Evolutionary conservation across 2,888 invertebrate genomes (phyloP).

Genomic region (Nematopogon swammerdamellus): DNA sequence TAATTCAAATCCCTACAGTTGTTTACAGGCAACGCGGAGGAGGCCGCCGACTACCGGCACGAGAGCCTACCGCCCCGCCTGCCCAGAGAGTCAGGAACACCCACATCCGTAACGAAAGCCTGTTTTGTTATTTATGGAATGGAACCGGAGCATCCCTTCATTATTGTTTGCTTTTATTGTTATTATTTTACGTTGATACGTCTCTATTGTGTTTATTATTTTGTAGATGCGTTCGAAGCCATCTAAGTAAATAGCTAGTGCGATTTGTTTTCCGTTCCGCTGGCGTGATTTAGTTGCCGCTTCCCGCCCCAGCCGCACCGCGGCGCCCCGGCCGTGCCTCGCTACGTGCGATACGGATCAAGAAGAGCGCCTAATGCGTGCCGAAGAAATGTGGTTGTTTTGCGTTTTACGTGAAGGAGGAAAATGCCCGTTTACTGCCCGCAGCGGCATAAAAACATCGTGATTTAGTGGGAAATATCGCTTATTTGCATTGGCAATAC

Average conservation of each 20-base stretch:
- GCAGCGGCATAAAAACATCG: slow-evolving; percentile 25
- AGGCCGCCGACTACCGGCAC: slow-evolving; percentile 44
- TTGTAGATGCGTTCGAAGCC: too few relatives aligned
- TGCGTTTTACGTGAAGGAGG: slow-evolving; percentile 18
- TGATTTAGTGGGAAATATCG: slow-evolving; percentile 38
- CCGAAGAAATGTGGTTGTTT: slow-evolving; percentile 29
- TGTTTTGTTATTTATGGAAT: slow-evolving; percentile 50
- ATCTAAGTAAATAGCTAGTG: too few relatives aligned
- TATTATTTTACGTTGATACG: not conserved
- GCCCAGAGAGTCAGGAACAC: slow-evolving; percentile 32
- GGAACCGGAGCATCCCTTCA: slow-evolving; percentile 26
- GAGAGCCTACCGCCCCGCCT: too few relatives aligned
- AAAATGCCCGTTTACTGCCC: slow-evolving; percentile 26
- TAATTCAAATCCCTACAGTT: slow-evolving; percentile 42
- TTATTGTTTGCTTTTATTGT: slow-evolving; percentile 26
- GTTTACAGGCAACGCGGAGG: slow-evolving; percentile 38
- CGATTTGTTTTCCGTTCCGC: not conserved
- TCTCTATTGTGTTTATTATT: not conserved
- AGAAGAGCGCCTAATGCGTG: slow-evolving; percentile 23
- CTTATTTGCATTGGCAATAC: slow-evolving; percentile 43
- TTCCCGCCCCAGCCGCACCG: not conserved
- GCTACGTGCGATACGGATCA: not conserved
- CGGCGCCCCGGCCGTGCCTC: too few relatives aligned
- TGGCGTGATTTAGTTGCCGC: not conserved
- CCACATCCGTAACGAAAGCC: slow-evolving; percentile 49